Evolutionary conservation across 2,888 invertebrate genomes (phyloP).

Genomic region (Harmothoe impar): DNA sequence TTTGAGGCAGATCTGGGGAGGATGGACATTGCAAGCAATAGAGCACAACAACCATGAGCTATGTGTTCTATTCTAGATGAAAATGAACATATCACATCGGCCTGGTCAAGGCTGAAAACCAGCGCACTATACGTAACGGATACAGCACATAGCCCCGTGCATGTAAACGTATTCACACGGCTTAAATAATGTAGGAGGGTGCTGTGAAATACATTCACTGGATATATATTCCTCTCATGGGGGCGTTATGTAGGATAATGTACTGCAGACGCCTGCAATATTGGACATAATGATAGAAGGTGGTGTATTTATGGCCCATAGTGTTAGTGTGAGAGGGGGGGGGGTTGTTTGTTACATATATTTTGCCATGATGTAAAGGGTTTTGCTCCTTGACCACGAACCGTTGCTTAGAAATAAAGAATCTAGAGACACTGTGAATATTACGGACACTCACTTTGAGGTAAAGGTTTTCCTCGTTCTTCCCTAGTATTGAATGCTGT

Average conservation of each 20-base stretch:
- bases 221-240: too few species aligned
- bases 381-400: constrained; percentile 24
- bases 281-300: too few species aligned
- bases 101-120: constrained; percentile 48
- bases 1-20: background rate
- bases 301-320: too few species aligned
- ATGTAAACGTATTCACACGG: background rate
- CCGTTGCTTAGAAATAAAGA: background rate
- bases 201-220: too few species aligned
- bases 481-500: constrained; percentile 60
- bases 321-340: too few species aligned
- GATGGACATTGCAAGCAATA: background rate
- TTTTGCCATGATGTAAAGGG: background rate
- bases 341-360: too few species aligned
- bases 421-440: constrained; percentile 38
- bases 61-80: background rate
- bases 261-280: too few species aligned
- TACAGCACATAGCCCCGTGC: background rate
- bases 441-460: constrained; percentile 41
- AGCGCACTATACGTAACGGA: background rate
- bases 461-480: constrained; percentile 3
- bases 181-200: too few species aligned
- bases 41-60: constrained; percentile 11
- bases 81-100: constrained; percentile 11
- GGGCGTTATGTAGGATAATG: too few species aligned